phyloP scores from a whole-genome alignment of 2,113 vertebrate genomes.

The Micromys minutus region DNA sequence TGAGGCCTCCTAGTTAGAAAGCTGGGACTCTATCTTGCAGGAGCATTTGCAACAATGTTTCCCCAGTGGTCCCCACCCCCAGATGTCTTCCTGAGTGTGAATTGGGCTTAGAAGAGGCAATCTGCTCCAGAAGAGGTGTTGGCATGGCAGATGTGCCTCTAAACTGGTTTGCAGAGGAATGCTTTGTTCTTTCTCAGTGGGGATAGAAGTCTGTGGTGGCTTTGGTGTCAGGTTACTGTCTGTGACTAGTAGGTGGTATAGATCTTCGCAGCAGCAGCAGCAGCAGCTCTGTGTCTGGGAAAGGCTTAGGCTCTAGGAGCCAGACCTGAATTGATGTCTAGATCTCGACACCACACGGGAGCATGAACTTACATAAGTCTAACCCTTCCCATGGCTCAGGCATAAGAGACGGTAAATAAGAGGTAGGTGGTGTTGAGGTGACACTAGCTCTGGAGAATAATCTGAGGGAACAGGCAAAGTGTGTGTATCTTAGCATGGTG shows the following conservation, averaged over 20 bases:
- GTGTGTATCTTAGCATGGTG: neutral
- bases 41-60: accelerated
- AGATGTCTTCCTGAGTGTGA: neutral
- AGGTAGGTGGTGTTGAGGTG: neutral
- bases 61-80: neutral
- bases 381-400: neutral
- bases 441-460: neutral
- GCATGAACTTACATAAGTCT: neutral
- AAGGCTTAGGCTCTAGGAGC: neutral
- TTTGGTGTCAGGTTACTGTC: neutral
- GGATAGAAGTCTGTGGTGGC: neutral
- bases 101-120: neutral
- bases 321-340: neutral
- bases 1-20: neutral
- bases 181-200: neutral
- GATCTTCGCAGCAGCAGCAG: no score
- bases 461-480: neutral
- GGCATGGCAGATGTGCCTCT: neutral
- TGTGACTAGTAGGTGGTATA: no score
- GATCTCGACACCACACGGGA: neutral
- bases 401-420: neutral
- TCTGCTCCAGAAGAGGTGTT: neutral
- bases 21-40: neutral
- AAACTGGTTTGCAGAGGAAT: neutral
- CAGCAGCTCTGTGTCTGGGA: neutral